Percentiles rank a stretch among this genome's conserved stretches.
These are phyloP conservation scores for Drusus annulatus DNA, from an alignment of 1,140 invertebrate species.

Conservation along the genomic window DNA sequence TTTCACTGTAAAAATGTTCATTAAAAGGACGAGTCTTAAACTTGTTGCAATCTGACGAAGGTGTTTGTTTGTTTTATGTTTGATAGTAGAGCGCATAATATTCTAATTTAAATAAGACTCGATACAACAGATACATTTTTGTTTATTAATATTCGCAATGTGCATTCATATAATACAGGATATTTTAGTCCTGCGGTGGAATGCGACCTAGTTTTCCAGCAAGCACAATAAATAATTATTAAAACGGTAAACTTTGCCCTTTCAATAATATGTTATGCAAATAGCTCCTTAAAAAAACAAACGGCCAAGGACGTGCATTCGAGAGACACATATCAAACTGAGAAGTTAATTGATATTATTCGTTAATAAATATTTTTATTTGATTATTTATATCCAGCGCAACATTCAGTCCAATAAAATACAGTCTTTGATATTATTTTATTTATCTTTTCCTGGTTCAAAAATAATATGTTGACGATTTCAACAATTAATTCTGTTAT, in stretches of 20 bases:
- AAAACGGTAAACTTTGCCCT: not conserved
- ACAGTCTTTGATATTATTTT: not conserved
- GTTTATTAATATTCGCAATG: too few relatives aligned
- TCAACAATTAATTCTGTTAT: not conserved
- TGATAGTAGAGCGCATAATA: too few relatives aligned
- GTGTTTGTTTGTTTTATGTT: too few relatives aligned
- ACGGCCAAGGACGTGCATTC: not conserved
- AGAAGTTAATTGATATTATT: constrained; percentile 1
- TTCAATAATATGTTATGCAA: not conserved
- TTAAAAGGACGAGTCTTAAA: too few relatives aligned
- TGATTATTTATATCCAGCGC: not conserved
- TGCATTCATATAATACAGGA: too few relatives aligned
- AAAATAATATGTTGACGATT: not conserved
- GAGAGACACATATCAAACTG: not conserved
- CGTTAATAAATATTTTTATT: constrained; percentile 19
- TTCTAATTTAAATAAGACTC: too few relatives aligned
- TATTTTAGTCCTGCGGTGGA: too few relatives aligned
- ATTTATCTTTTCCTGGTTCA: constrained; percentile 1
- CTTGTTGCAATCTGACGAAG: too few relatives aligned
- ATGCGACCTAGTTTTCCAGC: too few relatives aligned
- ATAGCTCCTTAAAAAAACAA: not conserved
- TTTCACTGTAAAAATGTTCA: too few relatives aligned
- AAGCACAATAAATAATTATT: too few relatives aligned
- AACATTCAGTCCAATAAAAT: not conserved
- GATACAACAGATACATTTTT: too few relatives aligned